A percentile compares a stretch with the other conserved stretches of the same genome.
phyloP scores from a whole-genome alignment of 2,113 vertebrate species.

The Murina feae region DNA sequence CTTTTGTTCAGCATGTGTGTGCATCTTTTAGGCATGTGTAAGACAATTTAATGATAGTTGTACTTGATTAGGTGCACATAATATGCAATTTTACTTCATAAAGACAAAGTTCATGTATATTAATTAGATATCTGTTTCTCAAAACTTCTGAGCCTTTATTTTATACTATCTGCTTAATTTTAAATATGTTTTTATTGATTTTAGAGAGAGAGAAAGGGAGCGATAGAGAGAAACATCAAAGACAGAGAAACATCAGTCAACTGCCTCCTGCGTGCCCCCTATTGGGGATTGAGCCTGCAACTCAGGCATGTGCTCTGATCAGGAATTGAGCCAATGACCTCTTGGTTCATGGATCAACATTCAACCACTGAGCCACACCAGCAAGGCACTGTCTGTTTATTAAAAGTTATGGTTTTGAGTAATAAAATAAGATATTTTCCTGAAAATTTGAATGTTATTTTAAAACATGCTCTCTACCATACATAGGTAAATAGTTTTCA shows the following conservation, averaged over 20 bases:
- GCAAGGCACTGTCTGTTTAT: not conserved
- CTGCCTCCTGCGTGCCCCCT: no score
- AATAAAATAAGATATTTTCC: constrained; percentile 30
- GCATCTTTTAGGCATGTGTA: constrained; percentile 76
- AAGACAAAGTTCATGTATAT: constrained; percentile 61
- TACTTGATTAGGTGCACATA: constrained; percentile 82
- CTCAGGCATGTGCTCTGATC: no score
- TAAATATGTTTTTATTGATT: no score
- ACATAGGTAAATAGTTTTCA: constrained; percentile 23
- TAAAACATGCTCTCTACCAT: not conserved
- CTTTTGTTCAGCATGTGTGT: constrained; percentile 76
- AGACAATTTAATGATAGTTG: constrained; percentile 79
- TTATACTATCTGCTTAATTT: constrained; percentile 36
- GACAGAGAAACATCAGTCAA: no score
- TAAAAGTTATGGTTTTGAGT: constrained; percentile 50
- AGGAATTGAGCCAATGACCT: no score
- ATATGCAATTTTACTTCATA: constrained; percentile 68
- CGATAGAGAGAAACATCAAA: no score
- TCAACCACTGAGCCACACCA: no score
- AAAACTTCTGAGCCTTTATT: constrained; percentile 57
- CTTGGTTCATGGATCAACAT: no score
- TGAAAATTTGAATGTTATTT: constrained; percentile 32
- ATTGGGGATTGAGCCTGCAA: no score
- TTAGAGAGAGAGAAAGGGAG: no score
- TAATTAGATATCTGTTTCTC: constrained; percentile 60